phyloP scores from a whole-genome alignment of 2,888 invertebrate species.

The Coleophora deauratella region DNA sequence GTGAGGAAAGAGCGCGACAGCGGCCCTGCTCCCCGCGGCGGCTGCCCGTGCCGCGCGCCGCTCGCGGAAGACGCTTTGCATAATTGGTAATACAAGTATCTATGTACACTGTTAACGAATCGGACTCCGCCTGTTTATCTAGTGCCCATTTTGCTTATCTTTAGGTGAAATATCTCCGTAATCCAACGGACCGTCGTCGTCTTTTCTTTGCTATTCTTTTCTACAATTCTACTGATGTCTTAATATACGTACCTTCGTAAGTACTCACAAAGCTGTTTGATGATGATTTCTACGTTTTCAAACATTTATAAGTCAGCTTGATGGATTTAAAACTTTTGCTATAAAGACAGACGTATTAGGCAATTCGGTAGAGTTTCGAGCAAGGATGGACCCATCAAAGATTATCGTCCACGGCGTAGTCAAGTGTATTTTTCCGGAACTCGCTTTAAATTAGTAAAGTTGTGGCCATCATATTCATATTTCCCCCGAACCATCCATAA shows the following conservation, averaged over 20 bases:
- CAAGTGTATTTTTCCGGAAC: conserved; percentile 48
- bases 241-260: too few relatives aligned
- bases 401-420: conserved; percentile 55
- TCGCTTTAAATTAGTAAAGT: conserved; percentile 60
- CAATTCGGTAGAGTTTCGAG: background rate
- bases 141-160: background rate
- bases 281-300: too few relatives aligned
- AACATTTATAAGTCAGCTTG: too few relatives aligned
- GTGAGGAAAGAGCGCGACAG: conserved; percentile 70
- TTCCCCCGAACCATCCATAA: conserved; percentile 67
- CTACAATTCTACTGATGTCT: too few relatives aligned
- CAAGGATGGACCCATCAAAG: conserved; percentile 26
- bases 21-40: conserved; percentile 39
- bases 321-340: too few relatives aligned
- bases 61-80: conserved; percentile 68
- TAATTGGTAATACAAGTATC: conserved; percentile 69
- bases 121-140: conserved; percentile 18
- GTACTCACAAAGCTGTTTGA: too few relatives aligned
- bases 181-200: too few relatives aligned
- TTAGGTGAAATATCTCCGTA: too few relatives aligned
- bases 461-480: conserved; percentile 66
- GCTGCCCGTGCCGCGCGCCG: conserved; percentile 48
- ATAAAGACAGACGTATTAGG: background rate
- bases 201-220: too few relatives aligned
- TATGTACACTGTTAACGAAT: conserved; percentile 27